Percentiles rank a stretch among this genome's conserved stretches.
Evolutionary conservation across 2,113 vertebrate genomes (phyloP).

Genomic region (Dunckerocampus dactyliophorus): DNA sequence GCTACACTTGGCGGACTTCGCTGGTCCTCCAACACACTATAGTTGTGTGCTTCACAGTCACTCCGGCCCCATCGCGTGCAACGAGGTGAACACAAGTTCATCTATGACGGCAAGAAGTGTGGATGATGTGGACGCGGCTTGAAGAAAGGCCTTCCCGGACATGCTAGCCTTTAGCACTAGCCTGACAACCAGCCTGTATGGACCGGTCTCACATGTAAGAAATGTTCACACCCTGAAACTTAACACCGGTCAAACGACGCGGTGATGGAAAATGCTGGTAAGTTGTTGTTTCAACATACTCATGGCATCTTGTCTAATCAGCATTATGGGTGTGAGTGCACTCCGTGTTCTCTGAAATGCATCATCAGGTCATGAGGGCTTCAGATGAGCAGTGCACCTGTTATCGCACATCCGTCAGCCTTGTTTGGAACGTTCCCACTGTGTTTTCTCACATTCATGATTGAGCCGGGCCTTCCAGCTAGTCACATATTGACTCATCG

Average conservation of each 20-base stretch:
- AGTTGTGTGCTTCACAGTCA: too few species aligned
- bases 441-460: not conserved
- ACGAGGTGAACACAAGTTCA: too few species aligned
- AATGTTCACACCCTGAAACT: too few species aligned
- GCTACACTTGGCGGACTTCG: too few species aligned
- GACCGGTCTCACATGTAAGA: too few species aligned
- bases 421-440: not conserved
- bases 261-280: slow-evolving; percentile 43
- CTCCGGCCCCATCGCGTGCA: too few species aligned
- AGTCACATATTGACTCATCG: not conserved
- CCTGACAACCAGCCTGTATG: too few species aligned
- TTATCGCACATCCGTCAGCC: not conserved
- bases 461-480: slow-evolving; percentile 19
- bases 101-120: too few species aligned
- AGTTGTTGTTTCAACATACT: slow-evolving; percentile 25
- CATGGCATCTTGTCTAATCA: slow-evolving; percentile 46
- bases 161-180: too few species aligned
- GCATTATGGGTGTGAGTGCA: slow-evolving; percentile 14
- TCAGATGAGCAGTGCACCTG: not conserved
- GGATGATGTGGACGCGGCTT: too few species aligned
- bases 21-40: too few species aligned
- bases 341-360: not conserved
- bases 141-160: too few species aligned
- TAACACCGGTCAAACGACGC: not conserved
- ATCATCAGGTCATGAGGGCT: not conserved